Evolutionary conservation across 2,797 vertebrate species (phyloP).

Genomic region (Xiphophorus birchmanni): DNA sequence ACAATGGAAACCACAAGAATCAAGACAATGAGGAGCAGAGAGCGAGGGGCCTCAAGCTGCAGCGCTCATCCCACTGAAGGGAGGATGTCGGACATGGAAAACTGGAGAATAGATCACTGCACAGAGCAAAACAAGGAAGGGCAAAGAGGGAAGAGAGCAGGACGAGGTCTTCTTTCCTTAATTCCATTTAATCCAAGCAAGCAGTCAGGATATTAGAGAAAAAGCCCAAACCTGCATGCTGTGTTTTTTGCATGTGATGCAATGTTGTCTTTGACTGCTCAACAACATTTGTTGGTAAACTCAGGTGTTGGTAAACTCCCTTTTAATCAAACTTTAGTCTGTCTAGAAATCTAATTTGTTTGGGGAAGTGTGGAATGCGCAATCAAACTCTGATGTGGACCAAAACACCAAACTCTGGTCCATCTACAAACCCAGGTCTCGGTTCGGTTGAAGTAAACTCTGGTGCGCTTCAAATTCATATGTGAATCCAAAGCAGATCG

Average conservation of each 20-base stretch:
- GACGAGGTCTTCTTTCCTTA: conserved; percentile 77
- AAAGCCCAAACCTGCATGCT: conserved; percentile 69
- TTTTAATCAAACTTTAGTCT: too few relatives aligned
- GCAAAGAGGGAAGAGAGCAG: conserved; percentile 24
- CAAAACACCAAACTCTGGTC: too few relatives aligned
- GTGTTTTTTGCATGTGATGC: neutral
- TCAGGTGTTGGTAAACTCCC: too few relatives aligned
- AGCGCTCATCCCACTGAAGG: conserved; percentile 25
- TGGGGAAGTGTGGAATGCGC: too few relatives aligned
- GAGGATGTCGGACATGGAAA: conserved; percentile 35
- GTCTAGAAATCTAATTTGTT: too few relatives aligned
- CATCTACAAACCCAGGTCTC: too few relatives aligned
- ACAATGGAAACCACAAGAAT: conserved; percentile 56
- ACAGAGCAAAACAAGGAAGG: conserved; percentile 20
- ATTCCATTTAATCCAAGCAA: conserved; percentile 84
- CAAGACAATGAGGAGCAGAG: conserved; percentile 48
- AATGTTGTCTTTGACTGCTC: neutral
- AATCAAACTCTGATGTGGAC: too few relatives aligned
- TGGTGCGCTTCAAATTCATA: too few relatives aligned
- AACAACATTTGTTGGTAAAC: too few relatives aligned
- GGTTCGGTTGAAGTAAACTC: too few relatives aligned
- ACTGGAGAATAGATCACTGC: conserved; percentile 29
- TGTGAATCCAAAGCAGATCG: too few relatives aligned
- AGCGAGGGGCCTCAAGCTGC: conserved; percentile 5
- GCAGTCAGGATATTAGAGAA: conserved; percentile 82